Percentiles rank a stretch among this genome's conserved stretches.
These are phyloP conservation scores for Neolamprologus ventralis DNA, from an alignment of 2,113 vertebrate genomes.

Conservation along the genomic window DNA sequence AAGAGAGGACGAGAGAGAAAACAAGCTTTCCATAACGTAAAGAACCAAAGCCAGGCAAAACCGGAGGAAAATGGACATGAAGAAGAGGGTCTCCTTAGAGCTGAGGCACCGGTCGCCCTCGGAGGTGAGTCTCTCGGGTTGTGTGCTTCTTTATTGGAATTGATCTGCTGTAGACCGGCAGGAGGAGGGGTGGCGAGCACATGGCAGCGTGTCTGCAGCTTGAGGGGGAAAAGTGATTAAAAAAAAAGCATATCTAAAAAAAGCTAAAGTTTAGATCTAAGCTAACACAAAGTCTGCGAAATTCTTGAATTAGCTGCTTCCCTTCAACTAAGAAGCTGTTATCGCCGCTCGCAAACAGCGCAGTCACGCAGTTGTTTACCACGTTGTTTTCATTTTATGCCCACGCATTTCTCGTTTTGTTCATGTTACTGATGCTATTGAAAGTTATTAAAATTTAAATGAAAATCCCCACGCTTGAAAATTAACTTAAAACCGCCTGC, in stretches of 20 bases:
- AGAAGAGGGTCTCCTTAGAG: conserved; percentile 62
- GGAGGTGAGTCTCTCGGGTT: conserved; percentile 47
- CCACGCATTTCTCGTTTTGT: no score
- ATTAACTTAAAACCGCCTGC: background rate
- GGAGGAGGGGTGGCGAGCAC: conserved; percentile 42
- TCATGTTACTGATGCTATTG: background rate
- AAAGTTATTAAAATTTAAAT: background rate
- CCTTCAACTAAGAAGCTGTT: rapidly evolving
- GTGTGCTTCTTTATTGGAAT: background rate
- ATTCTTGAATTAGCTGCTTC: rapidly evolving
- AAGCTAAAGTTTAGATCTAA: background rate
- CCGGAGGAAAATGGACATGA: conserved; percentile 62
- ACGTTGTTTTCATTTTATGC: background rate
- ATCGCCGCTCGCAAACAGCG: background rate
- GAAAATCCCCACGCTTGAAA: background rate
- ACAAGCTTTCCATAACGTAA: background rate
- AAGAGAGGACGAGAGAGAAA: conserved; percentile 21
- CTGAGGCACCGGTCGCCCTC: conserved; percentile 65
- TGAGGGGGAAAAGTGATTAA: background rate
- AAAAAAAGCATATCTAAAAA: background rate
- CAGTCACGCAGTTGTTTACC: background rate
- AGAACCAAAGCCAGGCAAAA: background rate
- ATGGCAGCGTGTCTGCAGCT: conserved; percentile 27
- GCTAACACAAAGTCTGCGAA: background rate
- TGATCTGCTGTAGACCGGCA: background rate